Evolutionary conservation across 2,113 vertebrate genomes (phyloP), one percentile per base, ranked within the genome.

Genomic region (Chaetura pelagica): DNA sequence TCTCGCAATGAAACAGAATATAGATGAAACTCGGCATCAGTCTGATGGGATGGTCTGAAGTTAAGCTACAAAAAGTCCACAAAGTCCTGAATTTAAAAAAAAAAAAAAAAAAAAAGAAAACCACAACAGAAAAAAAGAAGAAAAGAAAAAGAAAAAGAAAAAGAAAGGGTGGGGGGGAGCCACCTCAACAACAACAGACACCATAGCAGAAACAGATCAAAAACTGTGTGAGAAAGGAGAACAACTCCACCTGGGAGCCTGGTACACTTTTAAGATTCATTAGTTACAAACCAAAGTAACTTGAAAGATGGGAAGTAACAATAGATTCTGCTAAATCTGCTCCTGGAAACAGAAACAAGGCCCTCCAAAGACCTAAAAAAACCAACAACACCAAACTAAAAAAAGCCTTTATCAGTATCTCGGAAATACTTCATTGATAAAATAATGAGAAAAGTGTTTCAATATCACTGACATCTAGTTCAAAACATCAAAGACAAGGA

Each of bases 1-100:
- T 87, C 73, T 80, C 88, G 30, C 48, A 81, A 38, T 90, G 79
- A 89, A 94, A 95, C 32, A 75, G 85, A 94, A 81, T 84, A 72
- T 30, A 81, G 67, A 92, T 81, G 52, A 93, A 92, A 61, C 30
- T 64, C 58, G 32, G 23, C 52, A 90, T 72, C 29, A n/a, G 9
- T 44, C 30, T 87, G 54, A 86, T 94, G 78, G 51, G 19, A 68
- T 2, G 1, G 24, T 86, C 81, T 92, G 88, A 92, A 90, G 48
- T 40, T 57, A 86, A 93, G 52, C 29, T 78, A 49, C 35, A 68
- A 6, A 46, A 93, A 63, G n/a, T 54, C 49, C 42, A 68, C 7
- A 46, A 93, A 63, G n/a, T 54, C 49, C 42, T 18, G 10, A 82
- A 29, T 11, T 34, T 48, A 32, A 69, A 52, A 17, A 20, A 13